Percentiles rank a stretch among this genome's conserved stretches.
Conservation (phyloP, 2,888 invertebrate genomes). For the Icerya purchasi region DNA sequence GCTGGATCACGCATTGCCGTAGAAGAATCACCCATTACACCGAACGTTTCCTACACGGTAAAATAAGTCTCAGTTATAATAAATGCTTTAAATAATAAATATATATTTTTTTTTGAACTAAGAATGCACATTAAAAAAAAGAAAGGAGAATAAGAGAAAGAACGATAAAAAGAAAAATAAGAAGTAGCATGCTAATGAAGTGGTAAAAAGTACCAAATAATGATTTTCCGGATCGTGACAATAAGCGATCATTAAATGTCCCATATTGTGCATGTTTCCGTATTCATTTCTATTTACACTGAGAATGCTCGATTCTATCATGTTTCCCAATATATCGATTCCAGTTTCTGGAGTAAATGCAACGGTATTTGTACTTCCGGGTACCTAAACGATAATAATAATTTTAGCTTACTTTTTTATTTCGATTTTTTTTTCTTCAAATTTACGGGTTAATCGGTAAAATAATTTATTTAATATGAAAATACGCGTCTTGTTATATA, state of each 20-base stretch:
- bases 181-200: too few species aligned
- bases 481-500: neutral
- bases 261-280: conserved; percentile 61
- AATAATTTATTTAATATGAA: too few species aligned
- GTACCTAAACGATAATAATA: neutral
- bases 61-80: too few species aligned
- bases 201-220: conserved; percentile 14
- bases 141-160: too few species aligned
- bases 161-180: too few species aligned
- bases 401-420: too few species aligned
- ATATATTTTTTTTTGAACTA: too few species aligned
- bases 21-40: conserved; percentile 62
- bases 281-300: conserved; percentile 45
- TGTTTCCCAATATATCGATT: conserved; percentile 54
- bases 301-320: conserved; percentile 48
- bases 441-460: too few species aligned
- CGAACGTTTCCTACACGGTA: conserved; percentile 52
- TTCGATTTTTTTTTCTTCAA: too few species aligned
- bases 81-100: too few species aligned
- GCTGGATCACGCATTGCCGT: conserved; percentile 72
- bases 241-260: conserved; percentile 52
- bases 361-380: neutral
- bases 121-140: too few species aligned
- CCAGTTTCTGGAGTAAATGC: conserved; percentile 34
- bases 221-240: conserved; percentile 48